Evolutionary conservation across 1,140 invertebrate species (phyloP), one percentile per base, ranked within the genome.

Genomic region (Anastatus disparis): DNA sequence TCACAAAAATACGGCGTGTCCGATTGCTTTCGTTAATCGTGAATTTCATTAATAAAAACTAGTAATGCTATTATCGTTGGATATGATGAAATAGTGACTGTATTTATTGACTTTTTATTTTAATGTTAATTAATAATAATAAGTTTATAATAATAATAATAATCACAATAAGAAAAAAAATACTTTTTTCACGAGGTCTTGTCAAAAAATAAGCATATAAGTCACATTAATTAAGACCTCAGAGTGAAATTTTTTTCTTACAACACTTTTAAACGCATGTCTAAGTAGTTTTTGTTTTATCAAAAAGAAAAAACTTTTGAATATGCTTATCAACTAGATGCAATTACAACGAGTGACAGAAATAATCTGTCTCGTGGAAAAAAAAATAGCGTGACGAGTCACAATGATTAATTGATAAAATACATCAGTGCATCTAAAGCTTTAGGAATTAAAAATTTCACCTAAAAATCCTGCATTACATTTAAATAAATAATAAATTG

Each of bases 141-240:
- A 46, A 15, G 9, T 9, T 46, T n/a, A 15, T 15, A 4, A 12
- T 46, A 17, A 46, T 12, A 17, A 46, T 31, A 56, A n/a, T 38
- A 46, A 66, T 66, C 26, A 56, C 64, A 66, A 66, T 27, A 48
- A 46, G 15, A 13, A 13, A 66, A 66, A 24, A 66, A 56, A 56
- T 53, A 52, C 62, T 53, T 6, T 15, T 44, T 66, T 22, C 20
- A 46, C 24, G 10, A 46, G 27, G 53, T 22, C 52, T 67, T 24
- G 65, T 67, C 65, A 67, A 67, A 29, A 35, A 58, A 3, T n/a
- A 44, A 7, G 15, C 12, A 44, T n/a, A 9, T 40, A 58, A 67
- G 53, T 66, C 65, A 67, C 6, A 48, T 66, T 56, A 50, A n/a
- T n/a, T 63, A 52, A 65, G 22, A 26, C 35, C 63, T 40, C 22